phyloP scores from a whole-genome alignment of 2,113 vertebrate species.

The Ramphastos sulfuratus region DNA sequence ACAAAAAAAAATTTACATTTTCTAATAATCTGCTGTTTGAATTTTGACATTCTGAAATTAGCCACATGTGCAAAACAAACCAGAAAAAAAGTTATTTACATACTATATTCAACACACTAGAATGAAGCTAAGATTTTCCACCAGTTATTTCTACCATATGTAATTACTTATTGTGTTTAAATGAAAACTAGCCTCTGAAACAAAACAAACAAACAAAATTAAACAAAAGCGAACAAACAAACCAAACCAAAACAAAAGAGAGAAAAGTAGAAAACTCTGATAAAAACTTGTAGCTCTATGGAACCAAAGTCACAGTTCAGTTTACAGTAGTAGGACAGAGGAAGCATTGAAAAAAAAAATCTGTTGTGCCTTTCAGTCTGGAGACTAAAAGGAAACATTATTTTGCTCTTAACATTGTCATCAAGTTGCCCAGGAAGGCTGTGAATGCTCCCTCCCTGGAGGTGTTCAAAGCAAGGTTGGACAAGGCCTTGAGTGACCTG shows the following conservation, averaged over 20 bases:
- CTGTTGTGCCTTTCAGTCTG: neutral
- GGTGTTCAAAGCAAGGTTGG: too few species aligned
- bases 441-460: too few species aligned
- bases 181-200: neutral
- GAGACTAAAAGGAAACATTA: neutral
- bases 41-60: neutral
- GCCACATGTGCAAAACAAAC: neutral
- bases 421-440: neutral
- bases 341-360: neutral
- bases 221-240: neutral
- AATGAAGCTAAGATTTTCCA: neutral
- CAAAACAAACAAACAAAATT: neutral
- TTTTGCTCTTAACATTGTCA: neutral
- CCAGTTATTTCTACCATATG: neutral
- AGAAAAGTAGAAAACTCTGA: neutral
- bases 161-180: neutral
- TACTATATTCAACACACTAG: neutral
- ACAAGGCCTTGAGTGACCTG: too few species aligned
- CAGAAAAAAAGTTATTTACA: neutral
- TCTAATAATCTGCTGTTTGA: neutral
- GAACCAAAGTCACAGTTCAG: accelerated
- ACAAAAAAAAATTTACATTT: neutral
- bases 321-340: neutral
- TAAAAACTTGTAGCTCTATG: neutral
- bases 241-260: neutral